Percentiles rank a stretch among this genome's conserved stretches.
These are phyloP conservation scores for Micoletzkya japonica DNA, from an alignment of 2,888 invertebrate species.

Conservation along the genomic window DNA sequence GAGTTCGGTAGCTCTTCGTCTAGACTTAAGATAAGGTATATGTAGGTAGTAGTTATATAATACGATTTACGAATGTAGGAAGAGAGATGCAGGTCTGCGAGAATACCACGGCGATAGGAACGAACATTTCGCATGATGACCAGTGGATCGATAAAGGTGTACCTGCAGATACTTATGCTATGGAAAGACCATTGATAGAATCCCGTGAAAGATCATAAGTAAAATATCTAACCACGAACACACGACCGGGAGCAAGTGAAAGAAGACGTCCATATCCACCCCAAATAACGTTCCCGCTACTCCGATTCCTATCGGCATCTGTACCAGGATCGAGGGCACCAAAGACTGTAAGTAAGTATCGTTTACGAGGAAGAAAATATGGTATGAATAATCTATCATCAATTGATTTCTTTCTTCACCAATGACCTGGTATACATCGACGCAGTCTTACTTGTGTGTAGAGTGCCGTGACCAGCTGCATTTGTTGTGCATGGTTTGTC, in stretches of 20 bases:
- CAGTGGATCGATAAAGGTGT: constrained; percentile 18
- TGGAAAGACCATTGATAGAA: neutral
- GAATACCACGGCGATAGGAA: constrained; percentile 7
- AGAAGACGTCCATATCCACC: constrained; percentile 21
- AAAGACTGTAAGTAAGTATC: constrained; percentile 25
- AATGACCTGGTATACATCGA: neutral
- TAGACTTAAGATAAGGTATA: neutral
- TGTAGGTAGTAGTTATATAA: too few relatives aligned
- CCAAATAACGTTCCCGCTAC: constrained; percentile 2
- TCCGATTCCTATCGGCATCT: constrained; percentile 25
- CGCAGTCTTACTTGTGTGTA: constrained; percentile 1
- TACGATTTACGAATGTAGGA: too few relatives aligned
- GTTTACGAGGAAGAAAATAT: too few relatives aligned
- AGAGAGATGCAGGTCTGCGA: too few relatives aligned
- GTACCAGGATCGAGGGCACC: constrained; percentile 19
- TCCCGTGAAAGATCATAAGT: neutral
- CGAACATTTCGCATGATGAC: constrained; percentile 19
- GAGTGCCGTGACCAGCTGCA: constrained; percentile 14
- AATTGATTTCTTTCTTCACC: neutral
- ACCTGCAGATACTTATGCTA: neutral
- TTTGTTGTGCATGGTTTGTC: constrained; percentile 3
- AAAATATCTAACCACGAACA: constrained; percentile 15
- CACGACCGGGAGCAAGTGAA: constrained; percentile 20
- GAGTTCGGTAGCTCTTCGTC: too few relatives aligned
- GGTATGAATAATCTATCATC: too few relatives aligned